phyloP scores from a whole-genome alignment of 2,888 invertebrate species.

The Mongoloraphidia duomilia region DNA sequence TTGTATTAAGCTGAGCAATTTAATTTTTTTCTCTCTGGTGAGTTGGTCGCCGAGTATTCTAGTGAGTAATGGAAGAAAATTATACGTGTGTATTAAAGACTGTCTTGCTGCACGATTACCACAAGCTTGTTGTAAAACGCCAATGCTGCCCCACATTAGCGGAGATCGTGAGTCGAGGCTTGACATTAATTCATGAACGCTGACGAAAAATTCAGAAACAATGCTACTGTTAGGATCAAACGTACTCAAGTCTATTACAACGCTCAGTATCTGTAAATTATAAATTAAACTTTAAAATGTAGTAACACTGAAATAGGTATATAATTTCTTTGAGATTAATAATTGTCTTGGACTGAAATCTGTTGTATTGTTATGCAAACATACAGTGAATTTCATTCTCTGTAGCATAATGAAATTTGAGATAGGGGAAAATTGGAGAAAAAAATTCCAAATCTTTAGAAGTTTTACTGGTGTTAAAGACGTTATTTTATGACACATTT shows the following conservation, averaged over 20 bases:
- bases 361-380: neutral
- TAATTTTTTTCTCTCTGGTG: conserved; percentile 46
- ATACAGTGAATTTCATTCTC: too few species aligned
- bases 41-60: conserved; percentile 43
- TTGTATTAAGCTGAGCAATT: conserved; percentile 48
- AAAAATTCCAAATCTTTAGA: too few species aligned
- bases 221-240: conserved; percentile 51
- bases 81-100: conserved; percentile 52
- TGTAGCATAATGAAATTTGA: too few species aligned
- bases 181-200: conserved; percentile 48
- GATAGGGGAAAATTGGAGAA: too few species aligned
- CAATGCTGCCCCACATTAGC: conserved; percentile 48
- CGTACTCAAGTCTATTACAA: conserved; percentile 45
- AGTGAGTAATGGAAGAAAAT: conserved; percentile 51
- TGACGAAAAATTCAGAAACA: conserved; percentile 51
- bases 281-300: too few species aligned
- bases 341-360: too few species aligned
- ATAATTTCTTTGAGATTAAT: too few species aligned
- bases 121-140: conserved; percentile 47
- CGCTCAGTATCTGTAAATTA: conserved; percentile 42
- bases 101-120: conserved; percentile 45
- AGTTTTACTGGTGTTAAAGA: too few species aligned
- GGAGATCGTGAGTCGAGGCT: conserved; percentile 38
- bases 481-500: too few species aligned
- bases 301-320: too few species aligned